Base-by-base conservation (phyloP, 2,888 invertebrate species). In the Hermodice carunculata region DNA sequence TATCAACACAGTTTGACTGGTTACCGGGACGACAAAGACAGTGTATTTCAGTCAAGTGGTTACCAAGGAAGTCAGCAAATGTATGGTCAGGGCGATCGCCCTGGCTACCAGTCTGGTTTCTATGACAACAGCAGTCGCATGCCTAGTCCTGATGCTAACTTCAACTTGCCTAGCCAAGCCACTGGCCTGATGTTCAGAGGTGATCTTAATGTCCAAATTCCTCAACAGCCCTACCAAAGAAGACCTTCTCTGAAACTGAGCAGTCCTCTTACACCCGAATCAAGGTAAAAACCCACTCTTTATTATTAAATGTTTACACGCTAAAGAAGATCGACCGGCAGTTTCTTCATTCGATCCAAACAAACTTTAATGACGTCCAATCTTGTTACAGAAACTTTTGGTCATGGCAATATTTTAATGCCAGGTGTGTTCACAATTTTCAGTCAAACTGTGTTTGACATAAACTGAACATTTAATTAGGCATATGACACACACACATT, bases 231-330 rank as follows among this genome's bases (percentile, higher is more conserved):
- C 34, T 77, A 73, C 44, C 67, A 75, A 42, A 70, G 79, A 37
- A 71, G 81, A 34, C 76, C 79, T 11, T 76, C 78, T 6, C 66
- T 80, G 46, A 77, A 77, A 24, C 78, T 80, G 51, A 77, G 77
- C 17, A 78, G 79, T 11, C 76, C 80, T 17, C 73, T 74, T 26
- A 74, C 76, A 3, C 71, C 78, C 31, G 81, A 81, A 28, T 52
- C 43, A 52, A 76, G 79, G 81, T 81, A 73, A 66, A 71, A 48
- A 37, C 37, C 26, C 29, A 24, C 26, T 37, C n/a, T 2, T 19
- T 40, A 42, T 37, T n/a, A n/a, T n/a, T n/a, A n/a, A n/a, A n/a
- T n/a, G n/a, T n/a, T n/a, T n/a, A n/a, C n/a, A n/a, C n/a, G n/a
- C n/a, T n/a, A n/a, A n/a, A n/a, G n/a, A 11, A 42, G 24, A 11